Evolutionary conservation across 1,140 invertebrate species (phyloP), one percentile per base, ranked within the genome.

Genomic region (Nephila pilipes): DNA sequence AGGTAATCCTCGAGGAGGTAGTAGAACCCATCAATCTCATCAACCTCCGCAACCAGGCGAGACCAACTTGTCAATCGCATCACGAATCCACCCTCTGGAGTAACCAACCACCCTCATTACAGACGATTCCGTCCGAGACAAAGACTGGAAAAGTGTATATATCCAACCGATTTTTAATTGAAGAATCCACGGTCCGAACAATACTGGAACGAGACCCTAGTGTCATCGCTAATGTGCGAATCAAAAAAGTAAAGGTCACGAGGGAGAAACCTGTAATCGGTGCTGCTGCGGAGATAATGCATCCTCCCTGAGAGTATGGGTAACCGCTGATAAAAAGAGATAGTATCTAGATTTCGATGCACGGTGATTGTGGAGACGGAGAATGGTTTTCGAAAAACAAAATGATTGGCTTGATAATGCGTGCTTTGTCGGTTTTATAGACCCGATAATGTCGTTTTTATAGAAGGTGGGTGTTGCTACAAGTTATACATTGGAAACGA

Each of bases 31-130:
- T 75, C 65, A 75, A 12, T 75, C 65, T 75, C 65, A 75, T 75
- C 65, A 75, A 75, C 65, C 65, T 75, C 65, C 65, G 65, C 65
- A 75, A 75, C 65, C 25, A 75, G 65, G 65, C 65, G 65, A 75
- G 29, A 75, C 65, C 25, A 18, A 75, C 65, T 75, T 75, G 65
- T 75, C 65, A 75, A 75, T 75, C 65, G 65, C 25, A 75, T 29
- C 65, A 75, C 65, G 65, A 60, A 20, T 22, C 58, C 16, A 18
- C 58, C 16, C 22, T 22, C 22, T 18, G 58, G 29, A 75, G 65
- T 60, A 29, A 16, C 65, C 25, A 75, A 29, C 25, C 25, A 75
- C 65, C 65, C 65, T 75, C 65, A 75, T 75, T 75, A 32, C 29
- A 10, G 65, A 36, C 25, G 65, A 75, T 75, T 75, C 29, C 29